These are phyloP conservation scores for Pammene fasciana DNA, from an alignment of 2,888 invertebrate genomes.

Conservation along the genomic window DNA sequence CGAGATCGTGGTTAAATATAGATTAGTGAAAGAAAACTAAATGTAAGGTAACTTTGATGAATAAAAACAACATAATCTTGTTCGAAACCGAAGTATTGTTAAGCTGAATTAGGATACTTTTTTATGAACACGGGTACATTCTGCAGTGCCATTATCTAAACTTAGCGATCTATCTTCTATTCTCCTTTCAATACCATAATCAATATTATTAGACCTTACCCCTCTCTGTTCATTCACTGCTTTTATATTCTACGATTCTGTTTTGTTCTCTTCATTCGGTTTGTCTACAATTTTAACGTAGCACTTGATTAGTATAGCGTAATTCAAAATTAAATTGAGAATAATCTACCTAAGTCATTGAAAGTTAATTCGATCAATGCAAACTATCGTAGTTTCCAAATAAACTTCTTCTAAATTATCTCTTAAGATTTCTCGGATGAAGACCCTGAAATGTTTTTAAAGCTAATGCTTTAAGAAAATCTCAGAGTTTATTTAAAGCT, in stretches of 20 bases:
- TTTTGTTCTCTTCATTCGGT: slow-evolving; percentile 45
- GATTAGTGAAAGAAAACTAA: slow-evolving; percentile 60
- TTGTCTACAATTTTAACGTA: slow-evolving; percentile 64
- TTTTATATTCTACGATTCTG: slow-evolving; percentile 35
- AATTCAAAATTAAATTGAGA: slow-evolving; percentile 72
- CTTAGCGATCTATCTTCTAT: slow-evolving; percentile 68
- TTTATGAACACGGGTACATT: slow-evolving; percentile 80
- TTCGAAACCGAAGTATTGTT: slow-evolving; percentile 72
- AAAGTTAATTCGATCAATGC: slow-evolving; percentile 68
- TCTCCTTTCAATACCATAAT: slow-evolving; percentile 57
- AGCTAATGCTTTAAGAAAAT: slow-evolving; percentile 43
- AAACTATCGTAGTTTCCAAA: slow-evolving; percentile 75
- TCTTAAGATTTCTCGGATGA: slow-evolving; percentile 71
- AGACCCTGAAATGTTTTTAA: slow-evolving; percentile 51
- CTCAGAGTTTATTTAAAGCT: slow-evolving; percentile 36
- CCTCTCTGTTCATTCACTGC: slow-evolving; percentile 23
- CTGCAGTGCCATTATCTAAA: slow-evolving; percentile 79
- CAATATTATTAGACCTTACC: slow-evolving; percentile 27
- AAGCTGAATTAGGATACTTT: slow-evolving; percentile 79
- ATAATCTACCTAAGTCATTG: slow-evolving; percentile 68
- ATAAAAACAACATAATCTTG: slow-evolving; percentile 75
- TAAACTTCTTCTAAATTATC: slow-evolving; percentile 80
- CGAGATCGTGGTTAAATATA: slow-evolving; percentile 65
- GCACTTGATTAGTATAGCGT: slow-evolving; percentile 75
- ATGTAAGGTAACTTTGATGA: slow-evolving; percentile 62